These are phyloP conservation scores for Poecilus cupreus DNA, from an alignment of 2,888 invertebrate genomes.

Conservation along the genomic window DNA sequence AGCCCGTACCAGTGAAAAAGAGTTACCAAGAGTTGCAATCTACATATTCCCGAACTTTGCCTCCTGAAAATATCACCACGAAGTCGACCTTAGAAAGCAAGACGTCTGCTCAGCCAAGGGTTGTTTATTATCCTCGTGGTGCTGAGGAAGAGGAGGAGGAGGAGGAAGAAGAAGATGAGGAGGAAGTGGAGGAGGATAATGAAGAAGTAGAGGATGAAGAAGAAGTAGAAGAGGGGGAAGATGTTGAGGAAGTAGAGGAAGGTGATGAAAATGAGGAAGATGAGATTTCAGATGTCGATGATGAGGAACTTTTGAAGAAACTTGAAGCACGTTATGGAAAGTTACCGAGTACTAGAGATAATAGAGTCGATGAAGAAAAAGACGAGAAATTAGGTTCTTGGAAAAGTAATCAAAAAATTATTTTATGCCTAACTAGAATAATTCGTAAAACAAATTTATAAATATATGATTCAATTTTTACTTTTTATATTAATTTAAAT, in stretches of 20 bases:
- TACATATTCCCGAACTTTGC: constrained; percentile 68
- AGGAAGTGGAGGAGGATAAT: constrained; percentile 74
- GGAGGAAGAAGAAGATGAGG: constrained; percentile 70
- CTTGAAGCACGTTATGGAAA: constrained; percentile 85
- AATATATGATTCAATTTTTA: not conserved
- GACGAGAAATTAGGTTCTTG: constrained; percentile 66
- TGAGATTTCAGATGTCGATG: constrained; percentile 77
- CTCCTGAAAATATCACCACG: constrained; percentile 66
- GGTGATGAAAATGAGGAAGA: constrained; percentile 61
- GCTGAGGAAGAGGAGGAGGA: constrained; percentile 70
- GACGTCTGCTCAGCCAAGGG: constrained; percentile 54
- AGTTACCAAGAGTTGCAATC: constrained; percentile 69
- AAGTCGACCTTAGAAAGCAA: constrained; percentile 47
- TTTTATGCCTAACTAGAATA: constrained; percentile 60
- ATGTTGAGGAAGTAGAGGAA: constrained; percentile 73
- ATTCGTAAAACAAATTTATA: not conserved
- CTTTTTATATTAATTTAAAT: too few relatives aligned
- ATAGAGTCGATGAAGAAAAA: constrained; percentile 68
- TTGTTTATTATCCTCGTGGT: constrained; percentile 66
- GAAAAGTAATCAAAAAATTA: constrained; percentile 69
- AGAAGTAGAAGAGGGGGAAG: constrained; percentile 74
- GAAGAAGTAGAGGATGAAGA: constrained; percentile 74
- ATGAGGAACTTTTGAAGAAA: constrained; percentile 81
- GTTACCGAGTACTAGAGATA: constrained; percentile 72
- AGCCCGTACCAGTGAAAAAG: constrained; percentile 63